Conservation (phyloP, 2,888 invertebrate species). For the Agrochola macilenta region DNA sequence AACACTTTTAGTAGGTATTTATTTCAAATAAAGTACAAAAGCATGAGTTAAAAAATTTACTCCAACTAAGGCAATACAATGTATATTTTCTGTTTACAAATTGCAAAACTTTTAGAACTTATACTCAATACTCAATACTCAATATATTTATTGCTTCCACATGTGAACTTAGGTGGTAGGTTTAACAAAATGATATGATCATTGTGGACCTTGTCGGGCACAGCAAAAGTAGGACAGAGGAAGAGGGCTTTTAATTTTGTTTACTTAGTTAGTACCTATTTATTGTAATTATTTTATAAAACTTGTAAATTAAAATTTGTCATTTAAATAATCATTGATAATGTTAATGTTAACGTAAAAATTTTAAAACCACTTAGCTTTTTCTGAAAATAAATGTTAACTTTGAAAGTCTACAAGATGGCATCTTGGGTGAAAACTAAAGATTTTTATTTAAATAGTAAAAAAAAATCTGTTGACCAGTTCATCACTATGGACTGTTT, state of each 20-base stretch:
- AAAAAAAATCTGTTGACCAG: neutral
- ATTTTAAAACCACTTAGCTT: slow-evolving; percentile 42
- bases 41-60: neutral
- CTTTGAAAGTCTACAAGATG: slow-evolving; percentile 33
- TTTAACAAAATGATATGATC: too few species aligned
- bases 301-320: too few species aligned
- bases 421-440: slow-evolving; percentile 14
- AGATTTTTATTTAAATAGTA: slow-evolving; percentile 4
- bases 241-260: too few species aligned
- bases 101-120: slow-evolving; percentile 19
- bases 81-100: slow-evolving; percentile 23
- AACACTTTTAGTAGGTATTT: neutral
- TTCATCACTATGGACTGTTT: neutral
- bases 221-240: too few species aligned
- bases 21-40: slow-evolving; percentile 6
- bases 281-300: too few species aligned
- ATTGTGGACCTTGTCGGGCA: too few species aligned
- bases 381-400: slow-evolving; percentile 14
- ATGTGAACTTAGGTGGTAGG: too few species aligned
- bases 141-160: too few species aligned
- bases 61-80: slow-evolving; percentile 14
- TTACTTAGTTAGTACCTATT: too few species aligned
- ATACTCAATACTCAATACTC: too few species aligned
- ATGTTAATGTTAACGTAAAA: slow-evolving; percentile 9
- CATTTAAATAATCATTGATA: too few species aligned